phyloP scores from a whole-genome alignment of 2,888 invertebrate genomes.

The Augochlorella aurata region DNA sequence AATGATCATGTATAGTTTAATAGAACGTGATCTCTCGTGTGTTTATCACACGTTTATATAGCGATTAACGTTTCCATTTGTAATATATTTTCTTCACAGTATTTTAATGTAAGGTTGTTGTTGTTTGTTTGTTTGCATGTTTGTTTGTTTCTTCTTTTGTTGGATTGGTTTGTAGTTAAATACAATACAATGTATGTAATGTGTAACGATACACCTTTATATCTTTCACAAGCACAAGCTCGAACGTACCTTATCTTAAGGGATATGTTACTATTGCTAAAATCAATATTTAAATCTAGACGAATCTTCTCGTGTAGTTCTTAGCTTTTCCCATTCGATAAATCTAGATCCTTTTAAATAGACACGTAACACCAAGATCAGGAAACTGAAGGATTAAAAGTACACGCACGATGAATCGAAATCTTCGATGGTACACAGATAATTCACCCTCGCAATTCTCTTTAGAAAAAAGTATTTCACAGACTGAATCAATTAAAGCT shows the following conservation, averaged over 20 bases:
- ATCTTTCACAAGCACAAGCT: slow-evolving; percentile 61
- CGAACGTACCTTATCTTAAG: slow-evolving; percentile 64
- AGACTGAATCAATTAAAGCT: slow-evolving; percentile 43
- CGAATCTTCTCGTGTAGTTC: slow-evolving; percentile 27
- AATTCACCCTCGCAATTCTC: slow-evolving; percentile 23
- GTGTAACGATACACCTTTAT: slow-evolving; percentile 62
- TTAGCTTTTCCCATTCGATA: slow-evolving; percentile 20
- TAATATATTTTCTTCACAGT: slow-evolving; percentile 58
- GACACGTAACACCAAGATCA: slow-evolving; percentile 48
- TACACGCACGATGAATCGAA: slow-evolving; percentile 40
- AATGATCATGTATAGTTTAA: slow-evolving; percentile 73
- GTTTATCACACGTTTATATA: slow-evolving; percentile 59
- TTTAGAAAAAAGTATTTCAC: slow-evolving; percentile 29
- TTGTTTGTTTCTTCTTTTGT: slow-evolving; percentile 12
- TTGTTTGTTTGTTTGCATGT: neutral
- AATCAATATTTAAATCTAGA: slow-evolving; percentile 51
- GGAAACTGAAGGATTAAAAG: slow-evolving; percentile 42
- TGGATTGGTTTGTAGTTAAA: slow-evolving; percentile 51
- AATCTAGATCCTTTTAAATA: slow-evolving; percentile 42
- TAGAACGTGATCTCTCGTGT: slow-evolving; percentile 53
- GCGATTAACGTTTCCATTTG: slow-evolving; percentile 57
- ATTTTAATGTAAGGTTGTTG: slow-evolving; percentile 57
- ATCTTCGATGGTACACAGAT: slow-evolving; percentile 34
- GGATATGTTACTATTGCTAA: slow-evolving; percentile 54
- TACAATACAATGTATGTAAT: slow-evolving; percentile 60